Evolutionary conservation across 2,797 vertebrate species (phyloP).

Genomic region (Anableps anableps): DNA sequence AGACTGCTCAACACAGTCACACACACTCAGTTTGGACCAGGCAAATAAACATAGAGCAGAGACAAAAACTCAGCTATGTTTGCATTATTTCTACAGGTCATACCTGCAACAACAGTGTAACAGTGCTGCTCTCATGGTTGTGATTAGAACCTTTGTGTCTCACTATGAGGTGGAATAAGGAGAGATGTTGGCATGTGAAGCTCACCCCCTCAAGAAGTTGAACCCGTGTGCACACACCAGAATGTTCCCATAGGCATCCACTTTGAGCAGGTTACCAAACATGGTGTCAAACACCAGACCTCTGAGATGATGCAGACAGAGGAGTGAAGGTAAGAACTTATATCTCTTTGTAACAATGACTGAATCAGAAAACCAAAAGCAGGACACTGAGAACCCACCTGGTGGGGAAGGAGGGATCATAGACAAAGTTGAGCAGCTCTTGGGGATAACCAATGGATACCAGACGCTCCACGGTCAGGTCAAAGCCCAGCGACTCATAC

Average conservation of each 20-base stretch:
- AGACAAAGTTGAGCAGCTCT: slow-evolving; percentile 96
- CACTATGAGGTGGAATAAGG: neutral
- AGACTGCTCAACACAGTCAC: too few species aligned
- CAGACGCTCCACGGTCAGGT: slow-evolving; percentile 96
- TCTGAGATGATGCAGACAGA: slow-evolving; percentile 69
- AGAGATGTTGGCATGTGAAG: neutral
- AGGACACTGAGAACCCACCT: slow-evolving; percentile 82
- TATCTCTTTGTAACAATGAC: neutral
- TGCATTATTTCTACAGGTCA: neutral
- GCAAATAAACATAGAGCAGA: too few species aligned
- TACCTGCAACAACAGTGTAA: neutral
- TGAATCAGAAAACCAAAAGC: slow-evolving; percentile 2
- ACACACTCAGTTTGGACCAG: too few species aligned
- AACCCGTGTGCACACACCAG: slow-evolving; percentile 97
- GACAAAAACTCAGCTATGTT: too few species aligned
- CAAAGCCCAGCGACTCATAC: slow-evolving; percentile 98
- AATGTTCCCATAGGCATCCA: slow-evolving; percentile 95
- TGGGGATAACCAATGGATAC: slow-evolving; percentile 98
- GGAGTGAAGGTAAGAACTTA: neutral
- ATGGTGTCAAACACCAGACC: slow-evolving; percentile 94
- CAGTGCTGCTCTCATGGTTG: neutral
- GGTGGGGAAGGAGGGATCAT: slow-evolving; percentile 97
- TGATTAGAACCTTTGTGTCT: neutral
- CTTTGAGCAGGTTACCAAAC: slow-evolving; percentile 95
- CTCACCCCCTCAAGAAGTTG: slow-evolving; percentile 96